phyloP scores from a whole-genome alignment of 2,888 invertebrate genomes.

The Andrena trimmerana region DNA sequence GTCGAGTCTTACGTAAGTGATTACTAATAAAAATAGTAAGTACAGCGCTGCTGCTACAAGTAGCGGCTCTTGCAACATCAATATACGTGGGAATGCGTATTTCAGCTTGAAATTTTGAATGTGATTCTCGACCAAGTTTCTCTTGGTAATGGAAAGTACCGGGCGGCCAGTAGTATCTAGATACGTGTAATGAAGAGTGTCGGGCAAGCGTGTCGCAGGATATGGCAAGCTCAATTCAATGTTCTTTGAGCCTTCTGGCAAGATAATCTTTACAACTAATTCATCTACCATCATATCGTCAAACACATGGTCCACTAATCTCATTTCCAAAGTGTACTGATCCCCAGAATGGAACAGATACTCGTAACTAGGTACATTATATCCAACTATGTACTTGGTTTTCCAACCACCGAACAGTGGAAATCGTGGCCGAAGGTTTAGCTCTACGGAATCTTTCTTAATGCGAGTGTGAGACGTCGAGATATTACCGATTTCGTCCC shows the following conservation, averaged over 20 bases:
- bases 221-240: constrained; percentile 94
- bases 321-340: constrained; percentile 95
- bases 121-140: constrained; percentile 97
- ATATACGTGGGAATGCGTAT: constrained; percentile 94
- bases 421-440: constrained; percentile 98
- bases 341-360: constrained; percentile 94
- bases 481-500: constrained; percentile 99
- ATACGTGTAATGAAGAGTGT: constrained; percentile 95
- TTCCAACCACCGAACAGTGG: constrained; percentile 99
- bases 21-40: constrained; percentile 95
- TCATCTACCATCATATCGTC: constrained; percentile 99
- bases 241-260: constrained; percentile 96
- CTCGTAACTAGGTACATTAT: constrained; percentile 98
- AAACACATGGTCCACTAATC: constrained; percentile 97
- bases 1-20: constrained; percentile 97
- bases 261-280: constrained; percentile 93
- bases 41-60: constrained; percentile 95
- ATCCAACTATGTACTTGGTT: constrained; percentile 98
- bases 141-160: constrained; percentile 92
- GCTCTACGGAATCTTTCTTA: constrained; percentile 96
- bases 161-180: constrained; percentile 97
- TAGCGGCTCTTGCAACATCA: constrained; percentile 97
- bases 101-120: constrained; percentile 97
- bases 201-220: constrained; percentile 90
- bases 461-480: constrained; percentile 97